These are phyloP conservation scores for Nemopilema nomurai DNA, from an alignment of 30 jellyfish, hydroid and myxozoan species.

Conservation along the genomic window DNA sequence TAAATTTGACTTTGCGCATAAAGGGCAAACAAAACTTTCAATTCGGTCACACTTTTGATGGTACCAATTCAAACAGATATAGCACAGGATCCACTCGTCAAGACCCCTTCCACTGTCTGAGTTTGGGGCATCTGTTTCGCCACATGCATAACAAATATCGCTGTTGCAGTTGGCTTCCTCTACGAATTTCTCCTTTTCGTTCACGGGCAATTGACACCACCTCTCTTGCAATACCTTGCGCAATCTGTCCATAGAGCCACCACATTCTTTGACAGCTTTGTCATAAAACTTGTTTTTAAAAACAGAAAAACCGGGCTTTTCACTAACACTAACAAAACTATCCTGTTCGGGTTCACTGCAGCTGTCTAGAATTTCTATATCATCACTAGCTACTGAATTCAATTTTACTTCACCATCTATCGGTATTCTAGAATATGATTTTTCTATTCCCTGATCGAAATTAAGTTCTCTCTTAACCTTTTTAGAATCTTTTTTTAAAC, in stretches of 20 bases:
- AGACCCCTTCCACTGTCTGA: constrained; percentile 4
- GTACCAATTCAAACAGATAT: constrained; percentile 26
- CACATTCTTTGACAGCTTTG: background rate
- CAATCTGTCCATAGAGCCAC: constrained; percentile 17
- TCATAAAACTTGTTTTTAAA: background rate
- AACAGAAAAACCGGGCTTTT: constrained; percentile 1
- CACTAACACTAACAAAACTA: background rate
- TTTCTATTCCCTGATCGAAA: no score
- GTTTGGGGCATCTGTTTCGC: constrained; percentile 5
- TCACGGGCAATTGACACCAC: no score
- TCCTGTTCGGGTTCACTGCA: background rate
- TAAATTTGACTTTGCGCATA: background rate
- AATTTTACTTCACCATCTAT: no score
- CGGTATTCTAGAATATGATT: no score
- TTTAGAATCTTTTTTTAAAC: background rate
- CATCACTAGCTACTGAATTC: no score
- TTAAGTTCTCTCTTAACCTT: background rate
- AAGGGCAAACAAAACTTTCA: constrained; percentile 4
- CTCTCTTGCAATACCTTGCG: background rate
- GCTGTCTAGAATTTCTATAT: background rate
- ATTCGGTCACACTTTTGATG: constrained; percentile 12
- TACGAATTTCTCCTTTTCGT: background rate
- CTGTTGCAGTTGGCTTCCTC: background rate
- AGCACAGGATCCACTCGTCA: no score
- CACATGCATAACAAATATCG: constrained; percentile 1